Base-by-base conservation (phyloP, 2,888 invertebrate species). In the Liposcelis brunnea region DNA sequence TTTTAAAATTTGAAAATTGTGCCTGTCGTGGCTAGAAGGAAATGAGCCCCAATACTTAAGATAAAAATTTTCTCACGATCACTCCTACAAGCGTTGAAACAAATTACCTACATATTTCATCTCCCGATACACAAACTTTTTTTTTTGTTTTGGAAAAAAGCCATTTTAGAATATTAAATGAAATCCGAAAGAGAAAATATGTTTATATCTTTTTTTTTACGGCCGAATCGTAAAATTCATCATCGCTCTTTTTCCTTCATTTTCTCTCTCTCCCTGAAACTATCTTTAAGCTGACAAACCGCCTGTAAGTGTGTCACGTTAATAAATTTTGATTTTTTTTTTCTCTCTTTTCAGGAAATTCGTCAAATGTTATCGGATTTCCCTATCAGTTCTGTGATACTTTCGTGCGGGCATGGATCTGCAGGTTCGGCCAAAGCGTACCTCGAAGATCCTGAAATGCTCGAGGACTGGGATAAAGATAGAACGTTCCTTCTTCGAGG, bases 381-480 rank as follows among this genome's bases (percentile, higher is more conserved):
- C 49, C 57, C 58, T 5, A 57, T 61, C 11, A 57, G 58, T 47
- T 53, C 56, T 19, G 58, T 61, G 42, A 55, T 55, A 44, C 52
- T 60, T 45, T 55, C 57, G 43, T 54, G 54, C 44, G 50, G 52
- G 11, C 50, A 51, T n/a, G 59, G 59, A 15, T 54, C 58, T 11
- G 55, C 54, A 2, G 51, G 53, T 2, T 55, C 57, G 43, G 62
- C 62, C 1, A 52, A 57, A 12, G 61, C 60, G 2, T 52, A 54
- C 3, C 55, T 62, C 5, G 61, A 65, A 48, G 57, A 59, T 18
- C 61, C 60, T 18, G 59, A 59, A 52, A 54, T 60, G 51, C 54
- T 68, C 21, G 66, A 63, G n/a, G 65, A 60, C 31, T 61, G 60
- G 60, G 60, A 61, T 50, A 52, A 56, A 12, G 57, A 59, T 42